Evolutionary conservation across 2,888 invertebrate species (phyloP), one percentile per base, ranked within the genome.

Genomic region (Stratiomys singularior): DNA sequence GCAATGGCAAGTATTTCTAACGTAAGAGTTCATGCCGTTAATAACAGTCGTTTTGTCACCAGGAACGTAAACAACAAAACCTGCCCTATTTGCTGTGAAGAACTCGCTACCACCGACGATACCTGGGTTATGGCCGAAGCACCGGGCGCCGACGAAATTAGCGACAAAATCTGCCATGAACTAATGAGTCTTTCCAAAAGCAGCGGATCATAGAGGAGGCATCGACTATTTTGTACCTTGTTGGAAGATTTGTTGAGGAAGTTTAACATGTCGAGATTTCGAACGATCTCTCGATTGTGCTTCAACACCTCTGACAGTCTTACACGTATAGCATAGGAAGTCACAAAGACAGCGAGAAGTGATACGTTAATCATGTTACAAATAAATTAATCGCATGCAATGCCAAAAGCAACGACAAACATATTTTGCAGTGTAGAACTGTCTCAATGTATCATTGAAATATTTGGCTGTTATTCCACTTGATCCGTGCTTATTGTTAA

Each of bases 1-100:
- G 83, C 91, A 92, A 86, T 93, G 93, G 93, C 92, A 85, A 58
- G n/a, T n/a, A n/a, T n/a, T n/a, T n/a, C n/a, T n/a, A n/a, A n/a
- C n/a, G n/a, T n/a, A n/a, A n/a, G n/a, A n/a, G n/a, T n/a, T n/a
- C n/a, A n/a, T n/a, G n/a, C n/a, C n/a, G n/a, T n/a, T n/a, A n/a
- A n/a, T n/a, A n/a, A n/a, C 63, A 72, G 80, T 47, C 79, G 77
- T 80, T 84, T 87, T 9, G 9, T 9, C 37, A 37, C 58, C 82
- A 92, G 92, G 92, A 92, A 91, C 85, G 90, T 90, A n/a, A 88
- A 88, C 80, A 90, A 92, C 83, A 90, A 91, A 83, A 92, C 91
- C 0, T 93, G 93, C 83, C 93, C 93, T 0, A 90, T 93, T 78
- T 93, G 93, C 83, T 89, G 92, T 72, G 91, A 90, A 81, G 88